These are phyloP conservation scores for Brotogeris chrysoptera DNA, from an alignment of 2,797 vertebrate genomes.

Conservation along the genomic window DNA sequence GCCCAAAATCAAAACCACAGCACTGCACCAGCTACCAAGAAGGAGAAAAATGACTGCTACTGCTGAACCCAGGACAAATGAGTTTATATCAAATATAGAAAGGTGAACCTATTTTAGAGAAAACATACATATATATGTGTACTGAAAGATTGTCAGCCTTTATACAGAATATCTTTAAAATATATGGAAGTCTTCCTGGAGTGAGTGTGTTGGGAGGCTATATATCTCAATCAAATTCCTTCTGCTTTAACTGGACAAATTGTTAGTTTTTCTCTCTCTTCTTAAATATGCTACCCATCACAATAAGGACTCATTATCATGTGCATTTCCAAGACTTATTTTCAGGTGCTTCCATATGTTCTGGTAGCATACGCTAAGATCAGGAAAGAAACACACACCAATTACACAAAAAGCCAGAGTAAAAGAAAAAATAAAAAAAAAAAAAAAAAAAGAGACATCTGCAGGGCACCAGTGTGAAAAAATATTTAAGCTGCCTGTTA, in stretches of 20 bases:
- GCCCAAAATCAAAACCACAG: too few species aligned
- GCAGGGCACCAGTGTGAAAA: conserved; percentile 49
- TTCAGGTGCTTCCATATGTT: conserved; percentile 56
- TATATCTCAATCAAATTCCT: neutral
- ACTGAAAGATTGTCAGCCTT: neutral
- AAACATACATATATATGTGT: neutral
- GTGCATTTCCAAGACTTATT: conserved; percentile 12
- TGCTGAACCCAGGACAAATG: too few species aligned
- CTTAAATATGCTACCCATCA: neutral
- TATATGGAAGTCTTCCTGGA: neutral
- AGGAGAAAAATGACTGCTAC: too few species aligned
- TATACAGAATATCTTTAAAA: neutral
- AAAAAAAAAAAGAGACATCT: conserved; percentile 38
- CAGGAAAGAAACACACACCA: conserved; percentile 26
- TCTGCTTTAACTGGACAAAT: neutral
- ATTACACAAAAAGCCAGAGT: conserved; percentile 41
- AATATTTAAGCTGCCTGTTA: conserved; percentile 61
- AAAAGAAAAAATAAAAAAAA: neutral
- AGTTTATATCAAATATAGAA: neutral
- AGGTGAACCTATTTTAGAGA: neutral
- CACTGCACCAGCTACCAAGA: too few species aligned
- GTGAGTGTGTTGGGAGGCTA: neutral
- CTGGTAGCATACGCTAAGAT: conserved; percentile 22
- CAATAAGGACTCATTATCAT: neutral
- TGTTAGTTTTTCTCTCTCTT: neutral